A percentile compares a stretch with the other conserved stretches of the same genome.
Evolutionary conservation across 2,888 invertebrate genomes (phyloP).

Genomic region (Euclidia mi): DNA sequence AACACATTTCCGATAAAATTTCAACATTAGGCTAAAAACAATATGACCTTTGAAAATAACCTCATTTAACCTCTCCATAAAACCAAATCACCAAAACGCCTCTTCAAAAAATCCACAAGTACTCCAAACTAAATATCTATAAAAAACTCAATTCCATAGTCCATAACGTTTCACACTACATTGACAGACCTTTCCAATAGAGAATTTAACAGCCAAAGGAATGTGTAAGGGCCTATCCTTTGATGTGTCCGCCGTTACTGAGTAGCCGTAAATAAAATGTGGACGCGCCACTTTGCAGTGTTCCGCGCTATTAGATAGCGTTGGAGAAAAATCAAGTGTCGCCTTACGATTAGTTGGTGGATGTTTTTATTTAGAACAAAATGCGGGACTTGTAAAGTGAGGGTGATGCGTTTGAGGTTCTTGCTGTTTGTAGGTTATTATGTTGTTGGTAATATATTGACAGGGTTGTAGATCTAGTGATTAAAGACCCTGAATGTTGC

Average conservation of each 20-base stretch:
- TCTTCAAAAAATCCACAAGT: slow-evolving; percentile 4
- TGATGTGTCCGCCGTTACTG: slow-evolving; percentile 50
- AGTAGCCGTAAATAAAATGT: slow-evolving; percentile 74
- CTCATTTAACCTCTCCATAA: neutral
- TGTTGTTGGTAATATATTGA: too few relatives aligned
- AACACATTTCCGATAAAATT: too few relatives aligned
- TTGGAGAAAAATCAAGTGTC: slow-evolving; percentile 39
- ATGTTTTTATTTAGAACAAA: too few relatives aligned
- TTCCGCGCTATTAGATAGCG: slow-evolving; percentile 69
- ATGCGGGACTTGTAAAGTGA: too few relatives aligned
- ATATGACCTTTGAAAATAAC: too few relatives aligned
- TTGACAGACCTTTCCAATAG: slow-evolving; percentile 50
- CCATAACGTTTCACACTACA: slow-evolving; percentile 54
- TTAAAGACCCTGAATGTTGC: too few relatives aligned
- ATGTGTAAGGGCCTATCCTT: slow-evolving; percentile 53
- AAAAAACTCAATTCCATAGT: slow-evolving; percentile 44
- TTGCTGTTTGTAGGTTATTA: too few relatives aligned
- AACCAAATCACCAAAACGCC: slow-evolving; percentile 2
- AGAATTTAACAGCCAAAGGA: slow-evolving; percentile 39
- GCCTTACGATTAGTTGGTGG: neutral
- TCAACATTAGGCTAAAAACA: too few relatives aligned
- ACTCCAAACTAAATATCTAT: slow-evolving; percentile 40
- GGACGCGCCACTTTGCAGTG: slow-evolving; percentile 68
- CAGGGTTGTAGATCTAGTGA: too few relatives aligned
- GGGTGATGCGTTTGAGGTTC: too few relatives aligned